Percentiles rank a stretch among this genome's conserved stretches.
Conservation (phyloP, 2,797 vertebrate species). For the Denticeps clupeoides region DNA sequence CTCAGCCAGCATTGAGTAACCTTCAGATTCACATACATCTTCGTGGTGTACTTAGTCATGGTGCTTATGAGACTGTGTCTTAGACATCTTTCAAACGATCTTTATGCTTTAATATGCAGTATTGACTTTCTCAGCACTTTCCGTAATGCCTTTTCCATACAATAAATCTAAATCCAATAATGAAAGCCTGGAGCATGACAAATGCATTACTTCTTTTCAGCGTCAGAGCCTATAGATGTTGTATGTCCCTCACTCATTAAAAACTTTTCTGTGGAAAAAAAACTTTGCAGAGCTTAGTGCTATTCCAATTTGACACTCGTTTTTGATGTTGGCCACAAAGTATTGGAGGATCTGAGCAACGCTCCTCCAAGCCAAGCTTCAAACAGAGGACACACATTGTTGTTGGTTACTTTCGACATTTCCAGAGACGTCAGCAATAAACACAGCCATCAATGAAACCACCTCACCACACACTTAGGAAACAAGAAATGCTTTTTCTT, state of each 20-base stretch:
- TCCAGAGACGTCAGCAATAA: too few species aligned
- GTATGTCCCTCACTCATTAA: neutral
- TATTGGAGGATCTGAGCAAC: too few species aligned
- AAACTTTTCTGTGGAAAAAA: neutral
- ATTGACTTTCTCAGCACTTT: constrained; percentile 15
- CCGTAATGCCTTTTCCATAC: constrained; percentile 13
- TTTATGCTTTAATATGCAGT: constrained; percentile 1
- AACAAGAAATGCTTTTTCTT: too few species aligned
- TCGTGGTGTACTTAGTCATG: neutral
- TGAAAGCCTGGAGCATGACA: constrained; percentile 19
- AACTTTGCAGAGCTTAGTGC: too few species aligned
- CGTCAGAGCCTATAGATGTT: constrained; percentile 5
- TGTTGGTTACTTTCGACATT: too few species aligned
- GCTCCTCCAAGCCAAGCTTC: too few species aligned
- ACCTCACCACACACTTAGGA: too few species aligned
- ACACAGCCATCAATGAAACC: too few species aligned
- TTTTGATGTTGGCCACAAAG: too few species aligned
- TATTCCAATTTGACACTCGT: too few species aligned
- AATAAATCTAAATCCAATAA: constrained; percentile 17
- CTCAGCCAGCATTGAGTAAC: neutral
- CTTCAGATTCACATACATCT: neutral
- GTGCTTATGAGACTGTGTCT: neutral
- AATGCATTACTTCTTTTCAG: constrained; percentile 21
- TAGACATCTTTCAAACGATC: neutral
- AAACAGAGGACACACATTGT: too few species aligned